These are phyloP conservation scores for Premnoplex brunnescens DNA, from an alignment of 2,797 vertebrate genomes.

Conservation along the genomic window DNA sequence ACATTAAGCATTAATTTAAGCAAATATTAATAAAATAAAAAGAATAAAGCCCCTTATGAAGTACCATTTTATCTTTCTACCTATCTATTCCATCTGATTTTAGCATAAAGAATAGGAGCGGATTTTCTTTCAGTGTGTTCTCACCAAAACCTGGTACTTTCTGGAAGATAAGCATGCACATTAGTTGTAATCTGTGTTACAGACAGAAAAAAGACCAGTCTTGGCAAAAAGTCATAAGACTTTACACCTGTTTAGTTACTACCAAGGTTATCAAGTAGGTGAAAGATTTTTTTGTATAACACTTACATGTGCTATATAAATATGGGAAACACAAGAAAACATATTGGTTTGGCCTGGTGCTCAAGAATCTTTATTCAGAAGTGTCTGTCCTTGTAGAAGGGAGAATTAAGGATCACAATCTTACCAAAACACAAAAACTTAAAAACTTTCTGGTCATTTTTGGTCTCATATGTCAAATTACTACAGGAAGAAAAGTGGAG, in stretches of 20 bases:
- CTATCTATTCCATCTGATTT: neutral
- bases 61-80: neutral
- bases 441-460: neutral
- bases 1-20: neutral
- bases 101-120: neutral
- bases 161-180: neutral
- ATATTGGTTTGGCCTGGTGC: neutral
- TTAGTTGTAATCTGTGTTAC: neutral
- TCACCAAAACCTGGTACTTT: neutral
- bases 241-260: neutral
- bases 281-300: neutral
- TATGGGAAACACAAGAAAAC: neutral
- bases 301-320: neutral
- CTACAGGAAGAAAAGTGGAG: neutral
- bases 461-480: neutral
- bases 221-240: neutral
- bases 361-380: neutral
- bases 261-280: neutral
- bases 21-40: slow-evolving; percentile 15
- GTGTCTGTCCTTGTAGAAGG: neutral
- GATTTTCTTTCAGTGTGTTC: neutral
- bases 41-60: neutral
- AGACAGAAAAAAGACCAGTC: neutral
- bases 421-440: neutral
- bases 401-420: neutral